phyloP scores from a whole-genome alignment of 2,888 invertebrate species.

The Polyploca ridens region DNA sequence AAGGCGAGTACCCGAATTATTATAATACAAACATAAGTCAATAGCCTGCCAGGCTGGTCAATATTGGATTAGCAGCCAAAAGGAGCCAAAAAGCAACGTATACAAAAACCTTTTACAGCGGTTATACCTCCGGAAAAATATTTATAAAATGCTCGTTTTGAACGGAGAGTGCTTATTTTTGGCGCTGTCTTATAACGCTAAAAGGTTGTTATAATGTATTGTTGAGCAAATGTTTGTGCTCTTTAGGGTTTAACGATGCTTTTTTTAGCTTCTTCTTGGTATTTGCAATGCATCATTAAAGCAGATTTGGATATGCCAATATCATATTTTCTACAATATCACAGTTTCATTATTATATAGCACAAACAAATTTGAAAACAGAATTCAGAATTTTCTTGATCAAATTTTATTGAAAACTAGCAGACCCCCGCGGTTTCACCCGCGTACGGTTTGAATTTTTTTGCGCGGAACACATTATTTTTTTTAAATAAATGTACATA shows the following conservation, averaged over 20 bases:
- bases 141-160: conserved; percentile 69
- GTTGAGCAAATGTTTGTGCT: neutral
- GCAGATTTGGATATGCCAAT: neutral
- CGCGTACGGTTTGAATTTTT: too few relatives aligned
- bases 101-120: conserved; percentile 84
- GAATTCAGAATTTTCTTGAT: neutral
- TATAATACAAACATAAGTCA: conserved; percentile 84
- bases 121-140: conserved; percentile 79
- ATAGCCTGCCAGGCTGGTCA: conserved; percentile 82
- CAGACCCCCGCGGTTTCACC: too few relatives aligned
- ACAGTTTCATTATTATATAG: too few relatives aligned
- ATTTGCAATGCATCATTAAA: too few relatives aligned
- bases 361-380: too few relatives aligned
- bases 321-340: too few relatives aligned
- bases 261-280: too few relatives aligned
- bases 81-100: conserved; percentile 85
- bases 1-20: conserved; percentile 78
- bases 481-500: too few relatives aligned
- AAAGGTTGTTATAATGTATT: neutral
- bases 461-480: too few relatives aligned
- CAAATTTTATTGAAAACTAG: neutral
- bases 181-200: conserved; percentile 17
- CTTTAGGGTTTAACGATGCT: too few relatives aligned
- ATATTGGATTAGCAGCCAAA: conserved; percentile 84
- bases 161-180: conserved; percentile 58